Conservation (phyloP, 1,140 invertebrate species). For the Danaus plexippus region DNA sequence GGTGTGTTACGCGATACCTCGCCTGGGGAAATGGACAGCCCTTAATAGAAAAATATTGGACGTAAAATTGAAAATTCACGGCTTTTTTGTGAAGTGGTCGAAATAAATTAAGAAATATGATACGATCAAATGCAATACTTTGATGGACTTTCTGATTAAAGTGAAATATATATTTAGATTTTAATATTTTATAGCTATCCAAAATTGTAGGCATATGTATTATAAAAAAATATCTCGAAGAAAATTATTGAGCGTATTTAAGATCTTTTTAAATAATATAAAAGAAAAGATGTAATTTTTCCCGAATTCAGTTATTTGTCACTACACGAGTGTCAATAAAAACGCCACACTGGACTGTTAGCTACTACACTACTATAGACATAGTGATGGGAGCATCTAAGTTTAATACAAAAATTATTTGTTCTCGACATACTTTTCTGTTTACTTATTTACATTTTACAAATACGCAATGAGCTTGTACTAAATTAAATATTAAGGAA, state of each 20-base stretch:
- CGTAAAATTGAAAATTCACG: constrained; percentile 56
- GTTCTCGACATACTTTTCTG: no score
- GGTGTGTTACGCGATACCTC: constrained; percentile 51
- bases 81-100: constrained; percentile 30
- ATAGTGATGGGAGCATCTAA: constrained; percentile 31
- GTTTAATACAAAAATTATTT: constrained; percentile 22
- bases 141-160: no score
- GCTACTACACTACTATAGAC: constrained; percentile 38
- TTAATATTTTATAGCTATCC: no score
- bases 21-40: constrained; percentile 57
- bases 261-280: no score
- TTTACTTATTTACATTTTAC: no score
- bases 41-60: constrained; percentile 58
- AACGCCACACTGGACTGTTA: constrained; percentile 66
- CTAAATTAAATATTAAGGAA: no score
- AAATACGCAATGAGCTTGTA: no score
- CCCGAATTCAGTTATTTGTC: constrained; percentile 50
- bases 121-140: no score
- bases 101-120: not conserved
- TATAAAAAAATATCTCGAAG: no score
- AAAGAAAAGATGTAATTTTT: constrained; percentile 3
- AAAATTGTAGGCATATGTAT: no score
- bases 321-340: constrained; percentile 69
- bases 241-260: no score
- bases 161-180: no score